A percentile compares a stretch with the other conserved stretches of the same genome.
Conservation (phyloP, 2,888 invertebrate genomes). For the Pseudococcus viburni region DNA sequence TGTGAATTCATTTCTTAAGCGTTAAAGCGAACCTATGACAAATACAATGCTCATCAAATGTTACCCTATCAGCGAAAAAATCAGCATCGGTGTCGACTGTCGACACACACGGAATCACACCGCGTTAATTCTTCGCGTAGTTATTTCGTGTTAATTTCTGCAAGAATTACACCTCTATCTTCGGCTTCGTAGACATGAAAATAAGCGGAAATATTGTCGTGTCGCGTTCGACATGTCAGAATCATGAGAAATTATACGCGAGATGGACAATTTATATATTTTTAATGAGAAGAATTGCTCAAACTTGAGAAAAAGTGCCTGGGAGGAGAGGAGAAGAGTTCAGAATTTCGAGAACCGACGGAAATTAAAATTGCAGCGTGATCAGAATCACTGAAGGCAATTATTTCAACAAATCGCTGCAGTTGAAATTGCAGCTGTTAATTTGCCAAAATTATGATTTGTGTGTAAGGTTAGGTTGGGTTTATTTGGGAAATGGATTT, state of each 20-base stretch:
- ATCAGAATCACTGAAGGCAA: too few species aligned
- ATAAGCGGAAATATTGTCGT: conserved; percentile 42
- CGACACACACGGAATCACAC: conserved; percentile 54
- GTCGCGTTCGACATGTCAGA: conserved; percentile 27
- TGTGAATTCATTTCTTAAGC: conserved; percentile 14
- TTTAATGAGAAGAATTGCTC: neutral
- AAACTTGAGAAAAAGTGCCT: neutral
- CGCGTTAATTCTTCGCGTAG: conserved; percentile 19
- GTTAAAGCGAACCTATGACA: conserved; percentile 44
- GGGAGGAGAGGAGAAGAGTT: neutral
- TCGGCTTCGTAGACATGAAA: conserved; percentile 31
- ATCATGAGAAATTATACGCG: conserved; percentile 19
- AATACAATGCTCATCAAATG: conserved; percentile 47
- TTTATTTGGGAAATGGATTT: too few species aligned
- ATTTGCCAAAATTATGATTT: too few species aligned
- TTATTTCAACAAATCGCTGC: too few species aligned
- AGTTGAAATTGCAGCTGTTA: too few species aligned
- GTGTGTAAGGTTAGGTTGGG: too few species aligned
- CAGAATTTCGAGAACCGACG: neutral
- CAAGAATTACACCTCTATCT: conserved; percentile 36
- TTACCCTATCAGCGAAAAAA: conserved; percentile 23
- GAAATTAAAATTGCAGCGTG: neutral
- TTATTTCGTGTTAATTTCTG: conserved; percentile 42
- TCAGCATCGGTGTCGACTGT: conserved; percentile 50
- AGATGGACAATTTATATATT: neutral